Evolutionary conservation across 2,797 vertebrate genomes (phyloP).

Genomic region (Mionectes olivaceus): DNA sequence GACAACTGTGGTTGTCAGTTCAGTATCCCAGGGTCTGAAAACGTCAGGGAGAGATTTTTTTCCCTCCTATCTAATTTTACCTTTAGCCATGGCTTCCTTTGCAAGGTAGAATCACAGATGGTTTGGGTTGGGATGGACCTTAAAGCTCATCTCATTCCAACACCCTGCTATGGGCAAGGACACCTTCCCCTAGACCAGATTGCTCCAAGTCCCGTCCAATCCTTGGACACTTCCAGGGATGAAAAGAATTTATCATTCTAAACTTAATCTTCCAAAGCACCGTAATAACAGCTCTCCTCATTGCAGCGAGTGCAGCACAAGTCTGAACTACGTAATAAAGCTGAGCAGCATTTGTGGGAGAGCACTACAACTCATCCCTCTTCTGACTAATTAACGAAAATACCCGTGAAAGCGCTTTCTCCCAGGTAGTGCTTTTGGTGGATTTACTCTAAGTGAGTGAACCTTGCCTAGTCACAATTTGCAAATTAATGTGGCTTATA

Average conservation of each 20-base stretch:
- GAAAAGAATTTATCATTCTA: not conserved
- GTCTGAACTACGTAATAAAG: not conserved
- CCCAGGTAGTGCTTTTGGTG: not conserved
- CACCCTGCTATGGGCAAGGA: not conserved
- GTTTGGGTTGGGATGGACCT: not conserved
- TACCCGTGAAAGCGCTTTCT: not conserved
- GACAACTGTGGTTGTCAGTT: fast-evolving
- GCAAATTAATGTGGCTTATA: conserved; percentile 35
- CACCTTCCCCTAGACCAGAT: not conserved
- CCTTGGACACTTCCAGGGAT: not conserved
- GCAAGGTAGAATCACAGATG: not conserved
- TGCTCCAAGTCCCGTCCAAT: fast-evolving
- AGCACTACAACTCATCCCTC: not conserved
- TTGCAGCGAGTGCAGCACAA: not conserved
- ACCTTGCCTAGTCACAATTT: not conserved
- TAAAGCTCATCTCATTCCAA: not conserved
- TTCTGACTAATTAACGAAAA: not conserved
- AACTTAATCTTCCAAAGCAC: not conserved
- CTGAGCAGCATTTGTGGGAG: not conserved
- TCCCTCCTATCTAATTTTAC: not conserved
- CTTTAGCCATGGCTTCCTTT: not conserved
- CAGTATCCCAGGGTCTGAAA: not conserved
- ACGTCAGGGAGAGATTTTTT: not conserved
- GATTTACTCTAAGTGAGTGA: not conserved
- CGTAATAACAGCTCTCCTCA: not conserved